Conservation (phyloP, 2,888 invertebrate genomes). For the Drosophila aldrichi region DNA sequence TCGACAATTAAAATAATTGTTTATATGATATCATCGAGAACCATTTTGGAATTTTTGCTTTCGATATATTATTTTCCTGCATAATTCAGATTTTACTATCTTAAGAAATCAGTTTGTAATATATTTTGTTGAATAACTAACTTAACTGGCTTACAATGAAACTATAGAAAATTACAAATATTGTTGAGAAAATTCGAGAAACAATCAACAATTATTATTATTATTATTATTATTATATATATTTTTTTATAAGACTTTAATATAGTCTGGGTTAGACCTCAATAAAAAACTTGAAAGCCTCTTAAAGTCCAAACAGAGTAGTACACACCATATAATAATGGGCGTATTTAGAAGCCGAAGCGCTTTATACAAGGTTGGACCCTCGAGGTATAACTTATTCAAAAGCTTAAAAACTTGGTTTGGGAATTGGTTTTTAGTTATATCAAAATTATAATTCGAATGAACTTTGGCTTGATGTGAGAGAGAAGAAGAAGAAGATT, state of each 20-base stretch:
- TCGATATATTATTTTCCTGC: not conserved
- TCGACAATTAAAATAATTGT: not conserved
- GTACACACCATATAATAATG: not conserved
- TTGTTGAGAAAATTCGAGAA: not conserved
- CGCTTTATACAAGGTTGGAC: no score
- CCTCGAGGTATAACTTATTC: not conserved
- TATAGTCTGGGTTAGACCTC: no score
- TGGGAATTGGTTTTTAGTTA: not conserved
- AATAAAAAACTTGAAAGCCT: no score
- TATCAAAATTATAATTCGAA: no score
- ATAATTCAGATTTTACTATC: not conserved
- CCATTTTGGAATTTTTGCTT: not conserved
- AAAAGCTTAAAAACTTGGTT: not conserved
- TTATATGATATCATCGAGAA: not conserved
- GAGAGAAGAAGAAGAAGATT: not conserved
- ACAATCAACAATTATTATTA: no score
- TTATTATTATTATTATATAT: no score
- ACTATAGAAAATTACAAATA: not conserved
- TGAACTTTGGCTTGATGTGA: not conserved
- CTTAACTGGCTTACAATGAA: not conserved
- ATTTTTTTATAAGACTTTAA: no score
- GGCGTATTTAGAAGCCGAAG: no score
- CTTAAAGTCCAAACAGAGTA: no score
- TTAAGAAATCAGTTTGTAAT: not conserved
- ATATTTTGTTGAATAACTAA: not conserved